Evolutionary conservation across 2,113 vertebrate species (phyloP), one percentile per base, ranked within the genome.

Genomic region (Merops nubicus): DNA sequence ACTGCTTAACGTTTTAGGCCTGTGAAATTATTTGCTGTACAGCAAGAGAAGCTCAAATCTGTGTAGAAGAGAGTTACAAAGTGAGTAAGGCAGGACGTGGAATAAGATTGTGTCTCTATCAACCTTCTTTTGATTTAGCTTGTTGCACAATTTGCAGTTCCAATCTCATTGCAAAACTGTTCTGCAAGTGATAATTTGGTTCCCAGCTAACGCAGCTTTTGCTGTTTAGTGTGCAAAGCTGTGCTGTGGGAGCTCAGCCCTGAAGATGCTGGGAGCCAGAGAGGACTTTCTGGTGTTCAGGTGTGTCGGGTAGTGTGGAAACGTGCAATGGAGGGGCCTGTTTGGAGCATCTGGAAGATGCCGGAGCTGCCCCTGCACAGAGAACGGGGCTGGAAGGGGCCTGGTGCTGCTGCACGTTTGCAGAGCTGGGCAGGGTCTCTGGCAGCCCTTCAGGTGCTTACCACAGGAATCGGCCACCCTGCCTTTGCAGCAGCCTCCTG

Each of bases 71-170:
- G 42, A 40, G 56, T 85, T 85, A 50, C 45, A 33, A 64, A 86
- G 91, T 64, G 50, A 70, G 76, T 69, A 86, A 84, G 47, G 43
- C 48, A 81, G 72, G 65, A 77, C 85, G 9, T 80, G 85, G 89
- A 93, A 72, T 56, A 60, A 79, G 59, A 74, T 89, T 75, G 26
- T 51, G 63, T 51, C 54, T 88, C 20, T 93, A 56, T 91, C 78
- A 65, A 43, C 68, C 88, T 84, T 88, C 82, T 68, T 93, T 93
- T 85, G 15, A 79, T 95, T 89, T 72, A 70, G 73, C 57, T 78
- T 82, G 57, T 96, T 97, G 93, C 95, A 89, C 84, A 97, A 97
- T 69, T 93, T 93, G 89, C 51, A 80, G 80, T 96, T 96, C 88
- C 90, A 75, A 15, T 86, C 45, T 68, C 74, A 81, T 95, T 96